A percentile compares a stretch with the other conserved stretches of the same genome.
Evolutionary conservation across 2,113 vertebrate genomes (phyloP).

Genomic region (Vulpes vulpes): DNA sequence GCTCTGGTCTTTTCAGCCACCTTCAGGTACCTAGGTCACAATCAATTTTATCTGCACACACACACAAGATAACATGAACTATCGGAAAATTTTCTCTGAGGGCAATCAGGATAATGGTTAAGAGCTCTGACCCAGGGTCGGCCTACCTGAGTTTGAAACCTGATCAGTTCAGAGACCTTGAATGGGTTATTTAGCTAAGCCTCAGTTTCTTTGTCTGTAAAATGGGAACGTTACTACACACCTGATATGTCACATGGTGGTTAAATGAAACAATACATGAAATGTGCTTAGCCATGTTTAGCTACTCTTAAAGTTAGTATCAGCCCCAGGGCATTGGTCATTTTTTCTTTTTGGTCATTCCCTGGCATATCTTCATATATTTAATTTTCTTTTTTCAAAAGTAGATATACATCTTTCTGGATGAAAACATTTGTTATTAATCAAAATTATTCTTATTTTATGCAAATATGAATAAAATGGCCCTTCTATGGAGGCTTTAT

Average conservation of each 20-base stretch:
- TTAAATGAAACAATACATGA: not conserved
- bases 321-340: not conserved
- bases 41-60: not conserved
- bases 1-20: not conserved
- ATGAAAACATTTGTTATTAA: not conserved
- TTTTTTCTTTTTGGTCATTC: not conserved
- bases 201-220: not conserved
- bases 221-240: not conserved
- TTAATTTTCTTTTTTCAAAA: not conserved
- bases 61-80: not conserved
- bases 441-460: constrained; percentile 20
- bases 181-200: not conserved
- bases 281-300: not conserved
- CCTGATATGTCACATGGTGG: not conserved
- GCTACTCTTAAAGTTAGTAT: not conserved
- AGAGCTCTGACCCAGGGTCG: not conserved
- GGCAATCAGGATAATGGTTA: not conserved
- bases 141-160: not conserved
- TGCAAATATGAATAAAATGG: not conserved
- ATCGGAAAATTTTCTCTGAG: not conserved
- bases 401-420: not conserved
- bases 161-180: not conserved
- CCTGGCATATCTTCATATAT: not conserved
- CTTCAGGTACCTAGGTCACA: not conserved
- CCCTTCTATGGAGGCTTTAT: not conserved